These are phyloP conservation scores for Drosophila trapezifrons DNA, from an alignment of 1,140 invertebrate species.

Conservation along the genomic window DNA sequence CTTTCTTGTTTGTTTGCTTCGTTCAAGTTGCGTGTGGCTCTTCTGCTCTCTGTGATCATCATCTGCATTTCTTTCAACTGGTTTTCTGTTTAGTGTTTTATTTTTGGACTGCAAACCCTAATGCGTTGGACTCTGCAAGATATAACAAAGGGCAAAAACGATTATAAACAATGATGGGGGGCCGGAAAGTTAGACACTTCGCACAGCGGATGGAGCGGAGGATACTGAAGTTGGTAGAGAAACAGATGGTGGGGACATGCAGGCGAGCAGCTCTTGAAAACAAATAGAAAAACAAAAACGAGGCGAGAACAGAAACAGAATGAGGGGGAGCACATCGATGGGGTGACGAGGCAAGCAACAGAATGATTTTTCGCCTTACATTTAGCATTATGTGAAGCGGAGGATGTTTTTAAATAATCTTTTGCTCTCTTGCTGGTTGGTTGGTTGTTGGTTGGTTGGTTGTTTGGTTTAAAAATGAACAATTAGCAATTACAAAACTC, in stretches of 20 bases:
- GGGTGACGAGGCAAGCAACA: conserved; percentile 35
- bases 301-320: conserved; percentile 3
- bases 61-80: conserved; percentile 63
- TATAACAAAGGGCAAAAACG: conserved; percentile 57
- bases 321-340: conserved; percentile 2
- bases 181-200: conserved; percentile 15
- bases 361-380: conserved; percentile 58
- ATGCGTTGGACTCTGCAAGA: conserved; percentile 82
- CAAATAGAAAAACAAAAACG: conserved; percentile 10
- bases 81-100: conserved; percentile 42
- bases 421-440: conserved; percentile 57
- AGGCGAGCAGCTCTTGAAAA: conserved; percentile 6
- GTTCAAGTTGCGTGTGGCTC: conserved; percentile 54
- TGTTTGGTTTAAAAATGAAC: conserved; percentile 70
- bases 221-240: neutral
- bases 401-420: conserved; percentile 40
- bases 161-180: conserved; percentile 50
- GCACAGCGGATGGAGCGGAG: conserved; percentile 22
- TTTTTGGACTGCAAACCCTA: conserved; percentile 51
- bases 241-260: conserved; percentile 31
- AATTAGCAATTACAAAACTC: conserved; percentile 74
- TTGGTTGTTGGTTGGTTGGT: conserved; percentile 28
- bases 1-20: conserved; percentile 53
- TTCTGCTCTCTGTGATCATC: conserved; percentile 15
- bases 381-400: conserved; percentile 54